A percentile compares a stretch with the other conserved stretches of the same genome.
phyloP scores from a whole-genome alignment of 2,888 invertebrate genomes.

The Pecten maximus region DNA sequence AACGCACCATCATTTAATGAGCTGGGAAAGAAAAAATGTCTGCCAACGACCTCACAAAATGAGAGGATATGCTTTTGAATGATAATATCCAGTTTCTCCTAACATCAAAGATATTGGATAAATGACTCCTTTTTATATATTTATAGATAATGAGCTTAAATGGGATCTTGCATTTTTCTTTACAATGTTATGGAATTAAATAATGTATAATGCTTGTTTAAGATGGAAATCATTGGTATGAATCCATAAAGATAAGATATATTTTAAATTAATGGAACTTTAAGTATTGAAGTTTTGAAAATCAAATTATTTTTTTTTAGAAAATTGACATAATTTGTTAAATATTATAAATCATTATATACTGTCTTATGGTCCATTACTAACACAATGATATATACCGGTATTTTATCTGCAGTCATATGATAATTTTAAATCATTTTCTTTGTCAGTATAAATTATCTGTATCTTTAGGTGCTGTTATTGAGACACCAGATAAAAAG shows the following conservation, averaged over 20 bases:
- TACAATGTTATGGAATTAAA: not conserved
- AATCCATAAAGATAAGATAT: not conserved
- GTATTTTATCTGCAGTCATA: not conserved
- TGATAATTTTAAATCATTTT: not conserved
- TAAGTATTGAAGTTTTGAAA: not conserved
- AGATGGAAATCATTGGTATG: not conserved
- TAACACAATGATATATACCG: not conserved
- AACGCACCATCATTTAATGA: not conserved
- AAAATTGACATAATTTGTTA: not conserved
- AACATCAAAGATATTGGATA: not conserved
- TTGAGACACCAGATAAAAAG: not conserved
- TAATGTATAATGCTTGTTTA: not conserved
- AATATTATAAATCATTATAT: not conserved
- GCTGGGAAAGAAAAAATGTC: not conserved
- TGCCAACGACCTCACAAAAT: not conserved
- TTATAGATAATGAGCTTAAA: not conserved
- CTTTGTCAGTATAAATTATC: not conserved
- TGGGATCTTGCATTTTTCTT: not conserved
- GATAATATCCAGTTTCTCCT: not conserved
- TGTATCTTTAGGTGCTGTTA: not conserved
- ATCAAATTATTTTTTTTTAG: not conserved
- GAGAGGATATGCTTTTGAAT: not conserved
- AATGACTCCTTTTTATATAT: not conserved
- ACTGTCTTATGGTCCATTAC: not conserved
- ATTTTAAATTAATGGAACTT: not conserved